Evolutionary conservation across 2,113 vertebrate species (phyloP).

Genomic region (Ophiodon elongatus): DNA sequence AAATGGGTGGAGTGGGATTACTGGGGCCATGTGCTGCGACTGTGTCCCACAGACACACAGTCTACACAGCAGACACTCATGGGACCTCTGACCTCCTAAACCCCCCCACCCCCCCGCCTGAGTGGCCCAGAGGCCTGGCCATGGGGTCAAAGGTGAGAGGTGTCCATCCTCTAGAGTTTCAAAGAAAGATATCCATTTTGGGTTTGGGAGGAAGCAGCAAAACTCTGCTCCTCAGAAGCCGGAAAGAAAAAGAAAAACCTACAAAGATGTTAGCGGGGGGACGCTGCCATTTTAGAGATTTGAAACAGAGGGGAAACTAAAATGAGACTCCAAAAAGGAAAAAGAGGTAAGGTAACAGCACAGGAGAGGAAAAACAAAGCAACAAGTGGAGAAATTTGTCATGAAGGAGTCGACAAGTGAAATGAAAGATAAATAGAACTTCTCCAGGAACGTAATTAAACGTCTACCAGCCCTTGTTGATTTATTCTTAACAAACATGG

Average conservation of each 20-base stretch:
- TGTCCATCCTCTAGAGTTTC: slow-evolving; percentile 78
- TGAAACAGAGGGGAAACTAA: slow-evolving; percentile 33
- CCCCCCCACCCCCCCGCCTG: slow-evolving; percentile 54
- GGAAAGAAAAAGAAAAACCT: not conserved
- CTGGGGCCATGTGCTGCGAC: slow-evolving; percentile 70
- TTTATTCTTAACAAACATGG: slow-evolving; percentile 80
- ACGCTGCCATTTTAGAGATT: slow-evolving; percentile 60
- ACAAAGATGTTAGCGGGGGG: slow-evolving; percentile 22
- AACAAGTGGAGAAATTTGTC: slow-evolving; percentile 61
- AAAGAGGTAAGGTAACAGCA: slow-evolving; percentile 10
- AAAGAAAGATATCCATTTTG: slow-evolving; percentile 76
- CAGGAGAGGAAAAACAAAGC: slow-evolving; percentile 8
- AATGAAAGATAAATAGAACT: slow-evolving; percentile 77
- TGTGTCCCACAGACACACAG: slow-evolving; percentile 79
- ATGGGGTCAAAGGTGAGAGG: slow-evolving; percentile 79
- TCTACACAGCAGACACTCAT: slow-evolving; percentile 79
- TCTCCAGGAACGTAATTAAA: slow-evolving; percentile 76
- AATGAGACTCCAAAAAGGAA: slow-evolving; percentile 14
- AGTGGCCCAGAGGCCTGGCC: slow-evolving; percentile 71
- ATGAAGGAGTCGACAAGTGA: slow-evolving; percentile 51
- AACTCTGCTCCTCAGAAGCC: slow-evolving; percentile 40
- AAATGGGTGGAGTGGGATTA: slow-evolving; percentile 74
- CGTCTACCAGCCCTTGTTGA: slow-evolving; percentile 76
- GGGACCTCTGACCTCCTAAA: slow-evolving; percentile 72
- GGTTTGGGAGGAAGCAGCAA: slow-evolving; percentile 60